Conservation (phyloP, 2,888 invertebrate species). For the Sphaeridia pumilis region DNA sequence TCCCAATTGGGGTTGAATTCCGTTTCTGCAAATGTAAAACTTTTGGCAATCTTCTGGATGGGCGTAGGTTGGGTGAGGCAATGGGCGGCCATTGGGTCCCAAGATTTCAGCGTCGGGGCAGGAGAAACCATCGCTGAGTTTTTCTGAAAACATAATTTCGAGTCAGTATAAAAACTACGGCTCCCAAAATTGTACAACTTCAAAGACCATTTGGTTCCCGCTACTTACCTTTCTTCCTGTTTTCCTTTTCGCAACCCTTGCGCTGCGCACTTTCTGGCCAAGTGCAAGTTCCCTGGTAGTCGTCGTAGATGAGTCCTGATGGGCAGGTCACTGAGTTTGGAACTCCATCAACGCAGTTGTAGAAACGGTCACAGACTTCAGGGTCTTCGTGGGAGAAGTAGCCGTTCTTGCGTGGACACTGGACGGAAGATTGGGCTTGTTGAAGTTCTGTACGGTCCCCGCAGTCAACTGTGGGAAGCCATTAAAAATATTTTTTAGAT, state of each 20-base stretch:
- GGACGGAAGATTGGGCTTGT: slow-evolving; percentile 55
- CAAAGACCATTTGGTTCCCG: not conserved
- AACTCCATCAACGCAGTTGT: slow-evolving; percentile 66
- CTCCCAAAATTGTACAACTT: no score
- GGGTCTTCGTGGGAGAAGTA: slow-evolving; percentile 83
- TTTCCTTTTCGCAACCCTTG: slow-evolving; percentile 34
- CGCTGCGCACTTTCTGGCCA: slow-evolving; percentile 51
- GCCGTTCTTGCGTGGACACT: slow-evolving; percentile 75
- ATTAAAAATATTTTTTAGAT: not conserved
- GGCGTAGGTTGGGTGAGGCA: slow-evolving; percentile 38
- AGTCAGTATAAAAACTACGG: no score
- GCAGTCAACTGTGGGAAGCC: slow-evolving; percentile 60
- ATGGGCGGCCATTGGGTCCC: slow-evolving; percentile 32
- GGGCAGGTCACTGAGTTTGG: slow-evolving; percentile 68
- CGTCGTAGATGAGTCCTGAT: slow-evolving; percentile 79
- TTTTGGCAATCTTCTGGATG: slow-evolving; percentile 38
- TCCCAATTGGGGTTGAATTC: slow-evolving; percentile 38
- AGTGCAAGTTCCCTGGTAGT: slow-evolving; percentile 76
- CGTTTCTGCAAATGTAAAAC: slow-evolving; percentile 39
- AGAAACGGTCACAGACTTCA: slow-evolving; percentile 65
- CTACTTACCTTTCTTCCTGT: slow-evolving; percentile 27
- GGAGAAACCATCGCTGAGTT: slow-evolving; percentile 68
- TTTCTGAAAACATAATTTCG: slow-evolving; percentile 46
- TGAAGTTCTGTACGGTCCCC: slow-evolving; percentile 76
- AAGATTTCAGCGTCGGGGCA: slow-evolving; percentile 49